Conservation (phyloP, 2,113 vertebrate genomes). For the Strix aluco region DNA sequence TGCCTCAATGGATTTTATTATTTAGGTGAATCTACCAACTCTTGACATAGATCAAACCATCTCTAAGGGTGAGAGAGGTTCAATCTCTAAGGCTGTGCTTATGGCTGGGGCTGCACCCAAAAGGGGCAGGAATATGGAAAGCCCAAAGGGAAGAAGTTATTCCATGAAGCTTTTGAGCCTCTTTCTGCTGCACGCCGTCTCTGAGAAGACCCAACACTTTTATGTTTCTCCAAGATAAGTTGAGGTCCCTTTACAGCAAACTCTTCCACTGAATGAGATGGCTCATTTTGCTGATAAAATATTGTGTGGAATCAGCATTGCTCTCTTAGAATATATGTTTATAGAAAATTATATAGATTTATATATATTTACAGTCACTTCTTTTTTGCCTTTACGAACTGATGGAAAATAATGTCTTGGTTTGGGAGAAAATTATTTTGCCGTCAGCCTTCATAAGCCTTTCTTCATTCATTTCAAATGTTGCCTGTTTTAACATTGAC, state of each 20-base stretch:
- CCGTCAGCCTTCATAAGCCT: neutral
- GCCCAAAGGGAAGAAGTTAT: neutral
- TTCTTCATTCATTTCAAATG: neutral
- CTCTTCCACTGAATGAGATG: neutral
- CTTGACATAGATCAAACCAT: neutral
- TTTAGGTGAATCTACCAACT: neutral
- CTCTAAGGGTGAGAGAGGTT: no score
- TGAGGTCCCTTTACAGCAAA: neutral
- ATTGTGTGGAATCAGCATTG: neutral
- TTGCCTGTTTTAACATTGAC: neutral
- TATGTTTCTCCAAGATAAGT: neutral
- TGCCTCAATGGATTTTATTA: neutral
- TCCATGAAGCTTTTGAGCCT: neutral
- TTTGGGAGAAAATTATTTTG: conserved; percentile 5
- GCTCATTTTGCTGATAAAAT: neutral
- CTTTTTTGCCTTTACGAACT: neutral
- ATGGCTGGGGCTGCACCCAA: neutral
- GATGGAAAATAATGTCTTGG: neutral
- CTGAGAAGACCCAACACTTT: neutral
- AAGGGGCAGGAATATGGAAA: neutral
- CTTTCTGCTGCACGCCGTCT: neutral
- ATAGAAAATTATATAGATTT: neutral
- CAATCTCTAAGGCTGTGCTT: neutral
- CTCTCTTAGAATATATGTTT: neutral
- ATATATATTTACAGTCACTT: neutral